Conservation (phyloP, 2,888 invertebrate species). For the Coecobrya sp. region DNA sequence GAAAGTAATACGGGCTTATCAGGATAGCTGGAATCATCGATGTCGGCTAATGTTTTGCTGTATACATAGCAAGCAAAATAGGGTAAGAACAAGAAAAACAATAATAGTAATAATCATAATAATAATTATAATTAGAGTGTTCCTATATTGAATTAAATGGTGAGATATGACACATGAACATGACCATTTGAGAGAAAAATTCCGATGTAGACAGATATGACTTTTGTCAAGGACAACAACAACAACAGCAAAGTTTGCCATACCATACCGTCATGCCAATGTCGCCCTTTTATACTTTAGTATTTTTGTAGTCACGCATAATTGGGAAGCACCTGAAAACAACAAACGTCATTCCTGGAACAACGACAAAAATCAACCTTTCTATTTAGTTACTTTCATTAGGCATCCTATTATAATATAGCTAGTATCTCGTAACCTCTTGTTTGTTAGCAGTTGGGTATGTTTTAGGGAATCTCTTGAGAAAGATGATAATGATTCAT, state of each 20-base stretch:
- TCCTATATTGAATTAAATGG: background rate
- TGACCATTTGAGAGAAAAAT: background rate
- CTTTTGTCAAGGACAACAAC: background rate
- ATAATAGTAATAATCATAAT: background rate
- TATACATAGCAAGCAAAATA: slow-evolving; percentile 92
- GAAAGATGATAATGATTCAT: slow-evolving; percentile 52
- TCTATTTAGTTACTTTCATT: background rate
- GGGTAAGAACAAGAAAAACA: slow-evolving; percentile 88
- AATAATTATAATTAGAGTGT: background rate
- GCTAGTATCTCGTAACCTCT: slow-evolving; percentile 17
- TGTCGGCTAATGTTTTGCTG: slow-evolving; percentile 95
- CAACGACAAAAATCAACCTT: background rate
- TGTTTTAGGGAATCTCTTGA: slow-evolving; percentile 14
- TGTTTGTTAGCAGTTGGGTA: background rate
- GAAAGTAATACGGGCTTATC: slow-evolving; percentile 95
- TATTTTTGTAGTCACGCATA: background rate
- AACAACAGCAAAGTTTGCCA: background rate
- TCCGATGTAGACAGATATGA: background rate
- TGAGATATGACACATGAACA: background rate
- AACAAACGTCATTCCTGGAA: background rate
- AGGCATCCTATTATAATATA: background rate
- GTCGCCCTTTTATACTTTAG: background rate
- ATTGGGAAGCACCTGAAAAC: slow-evolving; percentile 27
- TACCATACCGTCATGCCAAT: background rate
- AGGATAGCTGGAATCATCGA: slow-evolving; percentile 95